Evolutionary conservation across 2,797 vertebrate species (phyloP), one percentile per base, ranked within the genome.

Genomic region (Petrocephalus schoutedeni): DNA sequence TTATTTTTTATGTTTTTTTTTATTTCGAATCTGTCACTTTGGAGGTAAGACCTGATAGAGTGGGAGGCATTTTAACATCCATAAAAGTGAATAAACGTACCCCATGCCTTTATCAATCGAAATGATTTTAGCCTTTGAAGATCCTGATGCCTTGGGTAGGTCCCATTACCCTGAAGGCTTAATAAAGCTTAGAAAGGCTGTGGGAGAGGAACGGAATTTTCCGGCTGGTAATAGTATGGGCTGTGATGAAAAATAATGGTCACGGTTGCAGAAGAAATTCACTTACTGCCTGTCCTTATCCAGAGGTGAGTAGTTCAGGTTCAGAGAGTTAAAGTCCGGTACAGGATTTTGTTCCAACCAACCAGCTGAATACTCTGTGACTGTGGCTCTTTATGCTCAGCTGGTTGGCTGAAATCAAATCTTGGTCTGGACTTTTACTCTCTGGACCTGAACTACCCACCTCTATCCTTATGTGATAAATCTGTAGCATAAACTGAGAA

Each of bases 171-270:
- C 53, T 12, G 12, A 56, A 85, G 53, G 82, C n/a, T 85, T 54
- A n/a, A 32, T 56, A 57, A 85, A 85, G 82, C 51, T 32, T 28
- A 56, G 21, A 28, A 28, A 32, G 51, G 51, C 82, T 56, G 53
- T 51, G 49, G 19, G 82, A 54, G 51, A 54, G 19, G 51, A 54
- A 85, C 51, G 0, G 14, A 85, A 85, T 57, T 53, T 56, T 85
- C 82, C 4, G 10, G 53, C 12, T 85, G 14, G 82, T 85, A 32
- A 45, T 77, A 77, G 49, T 49, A 77, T 49, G 49, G 23, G 21
- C 82, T 85, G 82, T 53, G 82, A 85, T 85, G 82, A 57, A 56
- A 54, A 85, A 85, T 16, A 85, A 85, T 56, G 71, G 41, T 56
- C 82, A 85, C 23, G 21, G 21, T 12, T 28, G 82, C 21, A 28